phyloP scores from a whole-genome alignment of 53 echinoderm and acorn worm species.

The Apostichopus leukothele region DNA sequence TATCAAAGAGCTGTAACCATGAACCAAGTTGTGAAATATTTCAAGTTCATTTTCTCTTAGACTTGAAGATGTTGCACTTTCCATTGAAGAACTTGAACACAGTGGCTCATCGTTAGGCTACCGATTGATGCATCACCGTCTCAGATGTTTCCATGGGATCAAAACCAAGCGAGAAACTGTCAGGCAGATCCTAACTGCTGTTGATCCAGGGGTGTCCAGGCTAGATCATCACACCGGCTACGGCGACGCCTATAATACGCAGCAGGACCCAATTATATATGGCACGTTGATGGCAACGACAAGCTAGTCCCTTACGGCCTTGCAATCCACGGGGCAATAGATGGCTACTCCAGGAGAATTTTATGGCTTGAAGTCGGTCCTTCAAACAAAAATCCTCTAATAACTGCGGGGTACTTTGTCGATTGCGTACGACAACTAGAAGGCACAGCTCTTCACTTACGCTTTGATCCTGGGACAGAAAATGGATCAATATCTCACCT shows the following conservation, averaged over 20 bases:
- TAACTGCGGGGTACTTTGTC: constrained; percentile 28
- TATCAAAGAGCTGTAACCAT: no score
- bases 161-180: not conserved
- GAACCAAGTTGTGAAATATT: no score
- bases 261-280: constrained; percentile 40
- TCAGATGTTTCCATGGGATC: not conserved
- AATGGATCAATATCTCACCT: constrained; percentile 17
- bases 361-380: constrained; percentile 27
- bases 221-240: not conserved
- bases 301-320: constrained; percentile 34
- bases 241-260: not conserved
- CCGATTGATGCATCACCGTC: not conserved
- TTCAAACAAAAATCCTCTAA: constrained; percentile 43
- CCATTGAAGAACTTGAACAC: not conserved
- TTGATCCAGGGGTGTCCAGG: not conserved
- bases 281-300: constrained; percentile 38
- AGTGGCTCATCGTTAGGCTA: not conserved
- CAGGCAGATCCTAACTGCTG: not conserved
- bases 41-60: no score
- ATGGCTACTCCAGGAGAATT: constrained; percentile 42
- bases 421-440: constrained; percentile 2
- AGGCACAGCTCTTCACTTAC: constrained; percentile 4
- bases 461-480: constrained; percentile 33
- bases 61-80: not conserved
- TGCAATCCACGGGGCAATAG: constrained; percentile 20